Conservation (phyloP, 2,888 invertebrate genomes). For the Hydrotaea cyrtoneurina region DNA sequence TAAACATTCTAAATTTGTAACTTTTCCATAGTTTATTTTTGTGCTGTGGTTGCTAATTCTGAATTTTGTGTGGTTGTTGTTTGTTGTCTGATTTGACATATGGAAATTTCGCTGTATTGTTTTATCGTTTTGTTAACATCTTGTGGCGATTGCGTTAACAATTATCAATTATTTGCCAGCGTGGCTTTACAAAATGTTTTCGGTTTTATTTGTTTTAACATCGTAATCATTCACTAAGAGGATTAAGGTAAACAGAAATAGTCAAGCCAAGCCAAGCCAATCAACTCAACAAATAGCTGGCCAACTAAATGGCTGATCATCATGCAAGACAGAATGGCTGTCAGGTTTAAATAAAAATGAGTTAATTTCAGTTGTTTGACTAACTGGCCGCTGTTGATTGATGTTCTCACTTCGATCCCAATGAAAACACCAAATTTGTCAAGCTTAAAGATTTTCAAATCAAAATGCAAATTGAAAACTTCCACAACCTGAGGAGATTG, state of each 20-base stretch:
- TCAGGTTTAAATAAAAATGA: too few relatives aligned
- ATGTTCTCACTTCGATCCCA: conserved; percentile 35
- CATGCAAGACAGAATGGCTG: neutral
- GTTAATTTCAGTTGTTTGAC: neutral
- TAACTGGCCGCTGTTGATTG: conserved; percentile 39
- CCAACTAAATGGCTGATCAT: neutral
- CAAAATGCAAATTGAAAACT: conserved; percentile 19
- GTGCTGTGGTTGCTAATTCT: conserved; percentile 9
- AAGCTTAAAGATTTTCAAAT: conserved; percentile 41
- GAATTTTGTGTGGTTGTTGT: neutral
- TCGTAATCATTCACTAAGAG: conserved; percentile 24
- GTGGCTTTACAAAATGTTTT: conserved; percentile 14
- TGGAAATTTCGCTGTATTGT: conserved; percentile 23
- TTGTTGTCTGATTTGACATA: conserved; percentile 31
- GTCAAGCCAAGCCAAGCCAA: conserved; percentile 14
- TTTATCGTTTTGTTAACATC: conserved; percentile 52
- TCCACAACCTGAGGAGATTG: neutral
- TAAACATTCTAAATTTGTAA: conserved; percentile 28
- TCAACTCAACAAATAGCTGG: conserved; percentile 24
- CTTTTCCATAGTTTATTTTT: conserved; percentile 4
- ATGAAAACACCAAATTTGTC: conserved; percentile 46
- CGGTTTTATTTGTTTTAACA: neutral
- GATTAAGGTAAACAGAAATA: conserved; percentile 5
- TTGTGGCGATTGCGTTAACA: conserved; percentile 38
- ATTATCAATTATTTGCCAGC: conserved; percentile 47